Conservation (phyloP, 2,888 invertebrate species). For the Eledona agricola region DNA sequence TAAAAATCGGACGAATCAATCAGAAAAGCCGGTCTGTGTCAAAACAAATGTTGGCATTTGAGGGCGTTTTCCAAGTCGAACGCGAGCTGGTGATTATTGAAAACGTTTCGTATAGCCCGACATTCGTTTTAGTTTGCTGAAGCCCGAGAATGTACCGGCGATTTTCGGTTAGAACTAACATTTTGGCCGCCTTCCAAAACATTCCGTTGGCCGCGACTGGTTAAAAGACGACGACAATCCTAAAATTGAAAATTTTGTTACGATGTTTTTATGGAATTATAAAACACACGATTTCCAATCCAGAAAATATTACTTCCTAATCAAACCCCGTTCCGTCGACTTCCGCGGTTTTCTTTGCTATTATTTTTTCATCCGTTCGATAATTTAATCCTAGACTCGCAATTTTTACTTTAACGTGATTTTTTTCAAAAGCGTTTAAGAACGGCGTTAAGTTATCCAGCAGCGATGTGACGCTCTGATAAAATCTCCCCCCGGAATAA, state of each 20-base stretch:
- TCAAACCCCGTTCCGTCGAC: conserved; percentile 26
- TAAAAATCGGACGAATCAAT: conserved; percentile 50
- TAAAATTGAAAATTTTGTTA: conserved; percentile 54
- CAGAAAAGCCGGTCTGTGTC: conserved; percentile 49
- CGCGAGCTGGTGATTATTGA: conserved; percentile 54
- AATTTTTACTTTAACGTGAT: conserved; percentile 15
- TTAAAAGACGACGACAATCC: conserved; percentile 52
- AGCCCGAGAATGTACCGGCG: conserved; percentile 48
- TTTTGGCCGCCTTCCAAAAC: conserved; percentile 51
- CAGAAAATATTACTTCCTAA: conserved; percentile 34
- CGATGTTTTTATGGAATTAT: conserved; percentile 47
- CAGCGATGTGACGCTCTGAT: conserved; percentile 21
- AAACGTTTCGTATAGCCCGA: conserved; percentile 51
- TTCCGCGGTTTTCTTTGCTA: conserved; percentile 6
- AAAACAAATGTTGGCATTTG: conserved; percentile 51
- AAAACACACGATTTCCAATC: conserved; percentile 39
- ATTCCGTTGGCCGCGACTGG: conserved; percentile 48
- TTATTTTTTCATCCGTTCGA: conserved; percentile 5
- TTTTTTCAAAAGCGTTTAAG: conserved; percentile 22
- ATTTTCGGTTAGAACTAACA: conserved; percentile 49
- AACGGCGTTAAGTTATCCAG: conserved; percentile 19
- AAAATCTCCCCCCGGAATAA: conserved; percentile 29
- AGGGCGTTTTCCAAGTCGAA: conserved; percentile 45
- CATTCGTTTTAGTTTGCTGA: conserved; percentile 55
- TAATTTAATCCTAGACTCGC: conserved; percentile 2